phyloP scores from a whole-genome alignment of 2,888 invertebrate genomes.

The Andrena bucephala region DNA sequence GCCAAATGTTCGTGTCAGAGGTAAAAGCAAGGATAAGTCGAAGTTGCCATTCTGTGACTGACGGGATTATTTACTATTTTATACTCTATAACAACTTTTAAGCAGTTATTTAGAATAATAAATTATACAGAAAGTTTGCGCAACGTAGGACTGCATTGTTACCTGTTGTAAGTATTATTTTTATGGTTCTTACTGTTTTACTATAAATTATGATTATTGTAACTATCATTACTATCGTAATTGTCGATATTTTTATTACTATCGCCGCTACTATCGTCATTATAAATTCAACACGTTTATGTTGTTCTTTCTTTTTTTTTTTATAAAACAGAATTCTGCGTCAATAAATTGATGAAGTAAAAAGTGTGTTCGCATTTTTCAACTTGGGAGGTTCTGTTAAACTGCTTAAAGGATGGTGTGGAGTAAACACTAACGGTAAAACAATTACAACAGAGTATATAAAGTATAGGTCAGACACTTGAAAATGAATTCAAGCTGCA shows the following conservation, averaged over 20 bases:
- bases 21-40: slow-evolving; percentile 48
- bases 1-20: slow-evolving; percentile 71
- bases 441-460: slow-evolving; percentile 43
- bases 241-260: slow-evolving; percentile 42
- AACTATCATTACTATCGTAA: slow-evolving; percentile 27
- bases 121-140: slow-evolving; percentile 37
- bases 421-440: slow-evolving; percentile 70
- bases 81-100: slow-evolving; percentile 73
- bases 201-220: slow-evolving; percentile 21
- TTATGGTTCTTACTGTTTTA: slow-evolving; percentile 17
- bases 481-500: slow-evolving; percentile 13
- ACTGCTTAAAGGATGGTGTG: slow-evolving; percentile 71
- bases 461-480: slow-evolving; percentile 32
- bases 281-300: slow-evolving; percentile 52
- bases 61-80: slow-evolving; percentile 62
- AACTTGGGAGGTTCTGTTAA: slow-evolving; percentile 48
- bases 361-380: slow-evolving; percentile 47
- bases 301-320: slow-evolving; percentile 41
- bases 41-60: slow-evolving; percentile 72
- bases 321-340: slow-evolving; percentile 52
- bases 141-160: slow-evolving; percentile 58
- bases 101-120: slow-evolving; percentile 67
- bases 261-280: neutral
- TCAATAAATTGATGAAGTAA: slow-evolving; percentile 57
- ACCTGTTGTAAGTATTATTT: slow-evolving; percentile 67